These are phyloP conservation scores for Emydoidea blandingii DNA, from an alignment of 2,797 vertebrate species.

Conservation along the genomic window DNA sequence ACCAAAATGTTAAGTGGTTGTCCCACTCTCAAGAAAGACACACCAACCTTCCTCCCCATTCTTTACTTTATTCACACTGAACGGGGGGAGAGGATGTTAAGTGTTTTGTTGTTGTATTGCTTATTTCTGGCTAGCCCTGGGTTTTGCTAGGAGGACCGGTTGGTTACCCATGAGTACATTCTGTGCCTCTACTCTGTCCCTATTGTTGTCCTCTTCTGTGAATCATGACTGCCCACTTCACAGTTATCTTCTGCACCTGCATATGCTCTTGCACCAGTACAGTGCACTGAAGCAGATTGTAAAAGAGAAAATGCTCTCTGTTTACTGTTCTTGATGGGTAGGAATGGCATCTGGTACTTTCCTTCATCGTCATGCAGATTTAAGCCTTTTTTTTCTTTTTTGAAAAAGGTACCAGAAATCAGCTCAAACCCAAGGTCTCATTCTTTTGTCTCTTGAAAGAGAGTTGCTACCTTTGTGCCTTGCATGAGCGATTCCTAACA, in stretches of 20 bases:
- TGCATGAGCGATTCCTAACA: background rate
- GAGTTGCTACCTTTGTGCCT: background rate
- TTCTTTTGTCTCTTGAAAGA: background rate
- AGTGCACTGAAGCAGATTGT: background rate
- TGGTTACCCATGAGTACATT: background rate
- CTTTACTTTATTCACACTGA: background rate
- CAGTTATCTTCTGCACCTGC: background rate
- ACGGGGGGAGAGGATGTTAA: background rate
- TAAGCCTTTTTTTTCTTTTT: background rate
- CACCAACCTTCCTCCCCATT: background rate
- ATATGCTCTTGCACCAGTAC: background rate
- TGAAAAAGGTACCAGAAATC: background rate
- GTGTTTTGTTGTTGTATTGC: background rate
- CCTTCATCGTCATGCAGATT: background rate
- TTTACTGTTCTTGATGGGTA: background rate
- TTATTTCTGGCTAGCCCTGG: background rate
- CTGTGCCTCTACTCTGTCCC: background rate
- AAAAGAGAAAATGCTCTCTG: background rate
- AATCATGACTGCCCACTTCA: background rate
- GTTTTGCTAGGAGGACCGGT: background rate
- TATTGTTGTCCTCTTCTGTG: background rate
- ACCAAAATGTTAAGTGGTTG: background rate
- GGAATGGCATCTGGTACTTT: background rate
- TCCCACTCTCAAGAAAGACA: background rate
- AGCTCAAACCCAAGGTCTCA: background rate